Evolutionary conservation across 2,888 invertebrate genomes (phyloP), one percentile per base, ranked within the genome.

Genomic region (Rhorus exstirpatorius): DNA sequence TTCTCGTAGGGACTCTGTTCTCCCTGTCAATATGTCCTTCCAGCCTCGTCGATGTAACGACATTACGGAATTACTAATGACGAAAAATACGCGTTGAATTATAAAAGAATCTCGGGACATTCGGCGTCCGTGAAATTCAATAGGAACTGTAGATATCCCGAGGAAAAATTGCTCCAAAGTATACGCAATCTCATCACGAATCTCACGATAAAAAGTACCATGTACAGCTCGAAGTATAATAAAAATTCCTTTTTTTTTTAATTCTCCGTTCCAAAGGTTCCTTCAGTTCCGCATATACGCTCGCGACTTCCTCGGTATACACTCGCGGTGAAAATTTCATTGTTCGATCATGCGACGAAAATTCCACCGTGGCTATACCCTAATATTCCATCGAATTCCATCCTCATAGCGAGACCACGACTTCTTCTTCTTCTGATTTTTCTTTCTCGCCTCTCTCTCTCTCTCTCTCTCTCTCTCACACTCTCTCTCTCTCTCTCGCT

Each of bases 291-390:
- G 61, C 31, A 51, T n/a, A n/a, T n/a, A n/a, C 17, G 26, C 41
- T 74, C 26, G 51, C 41, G 63, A 61, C 53, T 63, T 61, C 46
- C 31, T 24, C 44, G 51, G 53, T 61, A 51, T 61, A 46, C 24
- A 53, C 63, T 49, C 49, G 31, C 65, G 31, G 26, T 70, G 65
- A 70, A 79, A 82, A 82, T 79, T 75, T 75, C 70, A 79, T 82
- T 82, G 82, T 82, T 79, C 82, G 79, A 82, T 75, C 82, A 75
- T 71, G 79, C 82, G 79, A 71, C 71, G 71, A 79, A 79, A 82
- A 82, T 75, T 71, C 46, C 38, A 35, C 35, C 49, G 58, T 24
- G 58, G 70, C 70, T 65, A n/a, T n/a, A 44, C 68, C 75, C 79
- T 79, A 75, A 82, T 79, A 82, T 79, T 82, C 78, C 75, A 75